These are phyloP conservation scores for Tuta absoluta DNA, from an alignment of 2,888 invertebrate genomes.

Conservation along the genomic window DNA sequence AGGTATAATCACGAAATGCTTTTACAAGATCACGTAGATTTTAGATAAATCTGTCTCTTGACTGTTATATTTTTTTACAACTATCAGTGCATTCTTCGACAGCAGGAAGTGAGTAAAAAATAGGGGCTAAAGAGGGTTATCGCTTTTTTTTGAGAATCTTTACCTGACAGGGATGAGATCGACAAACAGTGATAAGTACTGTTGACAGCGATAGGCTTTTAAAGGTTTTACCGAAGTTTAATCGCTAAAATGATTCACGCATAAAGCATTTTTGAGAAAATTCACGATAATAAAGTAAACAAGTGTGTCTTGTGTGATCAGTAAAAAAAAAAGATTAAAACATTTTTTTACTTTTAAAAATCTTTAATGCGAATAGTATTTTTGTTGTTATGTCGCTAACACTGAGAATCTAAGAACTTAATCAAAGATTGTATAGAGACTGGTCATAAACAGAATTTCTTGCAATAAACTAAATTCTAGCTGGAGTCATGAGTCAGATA, in stretches of 20 bases:
- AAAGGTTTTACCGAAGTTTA: conserved; percentile 12
- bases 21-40: conserved; percentile 22
- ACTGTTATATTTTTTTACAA: conserved; percentile 12
- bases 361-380: not conserved
- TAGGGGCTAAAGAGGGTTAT: conserved; percentile 22
- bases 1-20: conserved; percentile 22
- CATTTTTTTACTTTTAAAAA: not conserved
- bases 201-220: conserved; percentile 25
- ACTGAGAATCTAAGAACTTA: too few relatives aligned
- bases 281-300: not conserved
- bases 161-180: conserved; percentile 23
- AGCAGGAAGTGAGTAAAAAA: conserved; percentile 21
- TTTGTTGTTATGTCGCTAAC: too few relatives aligned
- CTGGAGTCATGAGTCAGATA: not conserved
- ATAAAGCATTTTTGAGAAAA: not conserved
- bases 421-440: too few relatives aligned
- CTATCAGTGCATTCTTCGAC: conserved; percentile 22
- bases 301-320: too few relatives aligned
- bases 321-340: not conserved
- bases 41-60: conserved; percentile 20
- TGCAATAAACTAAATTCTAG: not conserved
- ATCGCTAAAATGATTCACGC: conserved; percentile 13
- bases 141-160: conserved; percentile 13
- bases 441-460: not conserved
- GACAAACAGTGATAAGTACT: conserved; percentile 22